Percentiles rank a stretch among this genome's conserved stretches.
Evolutionary conservation across 2,888 invertebrate genomes (phyloP).

Genomic region (Ornithoptera priamus): DNA sequence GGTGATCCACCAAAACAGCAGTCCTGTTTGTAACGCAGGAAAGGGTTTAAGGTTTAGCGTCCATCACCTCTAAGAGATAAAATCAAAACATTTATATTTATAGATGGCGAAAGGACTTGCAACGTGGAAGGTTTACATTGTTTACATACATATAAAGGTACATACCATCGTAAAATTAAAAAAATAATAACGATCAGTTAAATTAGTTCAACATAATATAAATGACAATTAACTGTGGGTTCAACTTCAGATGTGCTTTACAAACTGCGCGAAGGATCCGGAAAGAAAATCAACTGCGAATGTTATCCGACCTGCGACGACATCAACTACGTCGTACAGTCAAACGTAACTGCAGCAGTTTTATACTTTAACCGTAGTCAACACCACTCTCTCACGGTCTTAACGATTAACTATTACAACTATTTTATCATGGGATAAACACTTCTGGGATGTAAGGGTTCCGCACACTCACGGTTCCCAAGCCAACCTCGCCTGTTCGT

Average conservation of each 20-base stretch:
- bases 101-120: slow-evolving; percentile 80
- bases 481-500: too few species aligned
- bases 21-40: too few species aligned
- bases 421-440: too few species aligned
- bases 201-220: too few species aligned
- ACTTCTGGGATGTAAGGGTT: too few species aligned
- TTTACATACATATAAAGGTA: slow-evolving; percentile 79
- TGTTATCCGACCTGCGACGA: slow-evolving; percentile 86
- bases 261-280: slow-evolving; percentile 68
- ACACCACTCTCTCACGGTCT: too few species aligned
- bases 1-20: too few species aligned
- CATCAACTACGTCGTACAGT: slow-evolving; percentile 83
- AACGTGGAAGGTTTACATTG: slow-evolving; percentile 82
- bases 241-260: slow-evolving; percentile 72
- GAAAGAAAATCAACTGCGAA: slow-evolving; percentile 80
- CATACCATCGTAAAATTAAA: neutral
- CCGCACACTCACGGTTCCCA: too few species aligned
- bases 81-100: slow-evolving; percentile 4
- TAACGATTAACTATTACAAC: too few species aligned
- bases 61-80: too few species aligned
- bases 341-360: slow-evolving; percentile 59
- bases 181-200: too few species aligned
- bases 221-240: neutral
- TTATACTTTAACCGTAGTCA: slow-evolving; percentile 3
- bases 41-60: too few species aligned